These are phyloP conservation scores for Notothenia coriiceps DNA, from an alignment of 2,113 vertebrate genomes.

Conservation along the genomic window DNA sequence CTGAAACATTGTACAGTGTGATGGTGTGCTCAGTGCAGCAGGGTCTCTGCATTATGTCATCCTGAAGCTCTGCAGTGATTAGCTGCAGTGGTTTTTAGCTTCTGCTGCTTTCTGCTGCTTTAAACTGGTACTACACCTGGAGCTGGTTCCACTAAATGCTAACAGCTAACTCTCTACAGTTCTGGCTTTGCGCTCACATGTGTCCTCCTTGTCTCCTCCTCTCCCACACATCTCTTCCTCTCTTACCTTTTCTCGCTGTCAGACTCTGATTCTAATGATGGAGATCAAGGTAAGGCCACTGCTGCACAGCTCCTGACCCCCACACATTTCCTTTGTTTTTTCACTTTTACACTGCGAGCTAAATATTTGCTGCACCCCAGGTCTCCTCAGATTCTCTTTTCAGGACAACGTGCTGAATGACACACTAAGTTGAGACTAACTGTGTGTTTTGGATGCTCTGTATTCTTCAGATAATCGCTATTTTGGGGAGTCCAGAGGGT, in stretches of 20 bases:
- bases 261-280: constrained; percentile 84
- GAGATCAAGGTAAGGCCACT: constrained; percentile 86
- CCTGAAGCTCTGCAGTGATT: too few species aligned
- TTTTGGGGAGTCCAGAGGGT: constrained; percentile 74
- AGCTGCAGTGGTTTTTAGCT: too few species aligned
- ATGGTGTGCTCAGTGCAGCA: neutral
- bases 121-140: neutral
- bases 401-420: neutral
- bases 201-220: constrained; percentile 50
- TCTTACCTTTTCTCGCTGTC: constrained; percentile 59
- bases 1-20: too few species aligned
- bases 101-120: too few species aligned
- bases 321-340: neutral
- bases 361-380: constrained; percentile 4
- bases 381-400: neutral
- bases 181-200: constrained; percentile 46
- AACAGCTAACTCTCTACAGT: neutral
- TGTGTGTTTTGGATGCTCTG: constrained; percentile 9
- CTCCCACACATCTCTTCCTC: constrained; percentile 49
- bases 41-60: neutral
- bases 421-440: neutral
- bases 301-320: neutral
- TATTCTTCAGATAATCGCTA: constrained; percentile 53
- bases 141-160: neutral
- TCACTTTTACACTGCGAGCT: neutral